These are phyloP conservation scores for Caenorhabditis inopinata DNA, from an alignment of 1,140 invertebrate genomes.

Conservation along the genomic window DNA sequence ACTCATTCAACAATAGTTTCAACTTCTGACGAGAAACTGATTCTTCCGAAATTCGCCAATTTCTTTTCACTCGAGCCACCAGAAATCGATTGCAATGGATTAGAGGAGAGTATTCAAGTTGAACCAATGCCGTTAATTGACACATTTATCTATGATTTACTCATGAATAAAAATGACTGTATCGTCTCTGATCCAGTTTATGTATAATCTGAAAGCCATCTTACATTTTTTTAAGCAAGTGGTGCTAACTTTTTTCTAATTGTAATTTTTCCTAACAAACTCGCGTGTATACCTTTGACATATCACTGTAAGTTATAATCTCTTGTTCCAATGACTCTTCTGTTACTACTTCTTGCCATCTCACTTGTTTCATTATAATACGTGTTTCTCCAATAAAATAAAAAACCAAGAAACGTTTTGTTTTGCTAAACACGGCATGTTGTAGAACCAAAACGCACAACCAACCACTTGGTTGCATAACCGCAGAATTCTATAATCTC, in stretches of 20 bases:
- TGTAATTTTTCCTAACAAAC: too few species aligned
- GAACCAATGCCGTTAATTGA: neutral
- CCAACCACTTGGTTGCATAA: too few species aligned
- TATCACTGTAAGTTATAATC: neutral
- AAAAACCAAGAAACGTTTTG: too few species aligned
- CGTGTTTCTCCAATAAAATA: too few species aligned
- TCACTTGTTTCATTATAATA: too few species aligned
- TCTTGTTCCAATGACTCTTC: neutral
- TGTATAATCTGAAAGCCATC: neutral
- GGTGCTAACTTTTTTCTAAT: too few species aligned
- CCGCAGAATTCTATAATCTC: too few species aligned
- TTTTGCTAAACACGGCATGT: too few species aligned
- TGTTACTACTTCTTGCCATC: too few species aligned
- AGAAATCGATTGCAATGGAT: neutral
- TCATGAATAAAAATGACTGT: neutral
- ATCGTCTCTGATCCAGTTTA: neutral
- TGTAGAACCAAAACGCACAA: too few species aligned
- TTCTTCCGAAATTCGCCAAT: neutral
- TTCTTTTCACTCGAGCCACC: constrained; percentile 10
- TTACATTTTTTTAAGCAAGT: too few species aligned
- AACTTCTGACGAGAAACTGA: neutral
- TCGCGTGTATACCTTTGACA: too few species aligned
- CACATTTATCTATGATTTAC: neutral
- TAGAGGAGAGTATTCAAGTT: neutral
- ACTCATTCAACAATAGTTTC: neutral